Evolutionary conservation across 2,797 vertebrate species (phyloP), one percentile per base, ranked within the genome.

Genomic region (Babyrousa celebensis): DNA sequence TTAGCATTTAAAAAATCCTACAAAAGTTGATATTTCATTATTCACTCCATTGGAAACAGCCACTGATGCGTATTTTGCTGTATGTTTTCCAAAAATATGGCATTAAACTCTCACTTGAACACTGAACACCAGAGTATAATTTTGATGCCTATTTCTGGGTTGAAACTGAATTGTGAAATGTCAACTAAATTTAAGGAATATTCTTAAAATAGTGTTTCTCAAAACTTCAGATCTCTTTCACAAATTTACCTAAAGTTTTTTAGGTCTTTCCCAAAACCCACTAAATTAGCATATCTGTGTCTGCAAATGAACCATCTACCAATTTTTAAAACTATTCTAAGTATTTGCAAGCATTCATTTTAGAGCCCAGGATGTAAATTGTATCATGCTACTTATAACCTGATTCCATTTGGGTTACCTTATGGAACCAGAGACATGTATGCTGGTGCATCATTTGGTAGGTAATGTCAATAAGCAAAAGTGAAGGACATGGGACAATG

Each of bases 11-110:
- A 92, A 97, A 98, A 98, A 97, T 96, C 86, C 91, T 98, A 92
- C 97, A 98, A 95, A 98, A 98, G 98, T 98, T 98, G 96, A 86
- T 97, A 95, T 21, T 98, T 96, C 96, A 98, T 98, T 97, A 98
- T 98, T 98, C 97, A 97, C 98, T 89, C 74, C 27, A 93, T 96
- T 79, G 72, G 87, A 88, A 95, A 89, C 67, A 96, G 74, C 91
- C 96, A 98, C 97, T 97, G 97, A 93, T 98, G 93, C 97, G 97
- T 96, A 84, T 94, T 97, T 98, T 82, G 85, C 96, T 97, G 95
- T 92, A 32, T 43, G 43, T 95, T 95, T 93, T 96, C 96, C 95
- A 98, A 96, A 98, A 98, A 93, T 95, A 97, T 98, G 97, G 91
- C 96, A 97, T 97, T 96, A 86, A 86, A 70, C 17, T 94, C 89